These are phyloP conservation scores for Cephus rjabovi DNA, from an alignment of 2,888 invertebrate genomes.

Conservation along the genomic window DNA sequence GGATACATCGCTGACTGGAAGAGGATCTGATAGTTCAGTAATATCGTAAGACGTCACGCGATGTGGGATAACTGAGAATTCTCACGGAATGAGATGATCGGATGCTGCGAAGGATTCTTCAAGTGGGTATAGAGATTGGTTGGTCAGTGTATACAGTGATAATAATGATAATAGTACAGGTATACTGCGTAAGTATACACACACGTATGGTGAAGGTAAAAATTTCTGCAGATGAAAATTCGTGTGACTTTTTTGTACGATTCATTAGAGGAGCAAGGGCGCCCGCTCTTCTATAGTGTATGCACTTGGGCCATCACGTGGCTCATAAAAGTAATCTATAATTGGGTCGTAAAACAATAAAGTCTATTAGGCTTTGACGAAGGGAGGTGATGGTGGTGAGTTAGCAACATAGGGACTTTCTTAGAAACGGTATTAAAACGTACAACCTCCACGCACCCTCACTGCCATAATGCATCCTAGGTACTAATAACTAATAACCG, in stretches of 20 bases:
- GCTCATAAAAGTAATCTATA: conserved; percentile 62
- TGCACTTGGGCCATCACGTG: conserved; percentile 31
- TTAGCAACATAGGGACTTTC: conserved; percentile 24
- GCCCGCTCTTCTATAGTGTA: neutral
- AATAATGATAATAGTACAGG: neutral
- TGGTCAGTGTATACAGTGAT: neutral
- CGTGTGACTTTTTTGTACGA: conserved; percentile 21
- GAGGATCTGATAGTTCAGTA: neutral
- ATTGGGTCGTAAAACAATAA: conserved; percentile 64
- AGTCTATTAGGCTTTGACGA: conserved; percentile 50
- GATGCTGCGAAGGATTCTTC: neutral
- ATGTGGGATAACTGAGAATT: neutral
- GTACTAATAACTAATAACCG: conserved; percentile 43
- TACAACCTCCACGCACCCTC: neutral
- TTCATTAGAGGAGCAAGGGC: conserved; percentile 47
- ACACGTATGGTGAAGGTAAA: neutral
- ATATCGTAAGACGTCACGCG: neutral
- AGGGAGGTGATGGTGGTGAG: conserved; percentile 5
- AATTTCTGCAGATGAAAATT: conserved; percentile 2
- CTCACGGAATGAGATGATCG: neutral
- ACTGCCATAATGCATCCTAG: conserved; percentile 14
- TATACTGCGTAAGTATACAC: neutral
- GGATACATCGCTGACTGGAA: neutral
- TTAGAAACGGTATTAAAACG: conserved; percentile 26
- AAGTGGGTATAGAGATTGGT: neutral